Percentiles rank a stretch among this genome's conserved stretches.
phyloP scores from a whole-genome alignment of 2,113 vertebrate species.

The Malurus elegans region DNA sequence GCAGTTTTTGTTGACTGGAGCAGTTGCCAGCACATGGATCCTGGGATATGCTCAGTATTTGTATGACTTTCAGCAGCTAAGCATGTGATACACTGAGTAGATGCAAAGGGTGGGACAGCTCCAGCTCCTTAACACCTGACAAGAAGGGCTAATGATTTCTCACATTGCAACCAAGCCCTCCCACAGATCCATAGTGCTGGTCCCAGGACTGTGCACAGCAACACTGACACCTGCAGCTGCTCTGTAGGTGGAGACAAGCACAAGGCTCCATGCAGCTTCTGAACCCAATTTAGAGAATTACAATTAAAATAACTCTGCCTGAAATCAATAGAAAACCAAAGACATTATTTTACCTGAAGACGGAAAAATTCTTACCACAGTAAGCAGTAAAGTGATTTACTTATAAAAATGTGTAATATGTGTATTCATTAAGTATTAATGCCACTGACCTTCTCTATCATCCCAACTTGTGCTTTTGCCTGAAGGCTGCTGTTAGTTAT shows the following conservation, averaged over 20 bases:
- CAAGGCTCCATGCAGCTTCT: not conserved
- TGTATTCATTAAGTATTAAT: not conserved
- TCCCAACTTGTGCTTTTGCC: not conserved
- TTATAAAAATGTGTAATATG: not conserved
- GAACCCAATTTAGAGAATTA: not conserved
- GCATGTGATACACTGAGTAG: not conserved
- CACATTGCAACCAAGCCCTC: not conserved
- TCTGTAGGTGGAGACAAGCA: not conserved
- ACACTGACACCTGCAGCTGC: not conserved
- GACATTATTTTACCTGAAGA: not conserved
- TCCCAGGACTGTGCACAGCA: constrained; percentile 8
- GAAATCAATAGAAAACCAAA: not conserved
- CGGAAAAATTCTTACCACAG: not conserved
- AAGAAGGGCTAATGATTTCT: constrained; percentile 25
- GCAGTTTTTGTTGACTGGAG: not conserved
- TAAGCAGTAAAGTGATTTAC: not conserved
- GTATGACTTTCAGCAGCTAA: not conserved
- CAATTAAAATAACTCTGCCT: not conserved
- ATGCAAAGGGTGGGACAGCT: not conserved
- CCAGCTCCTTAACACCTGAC: constrained; percentile 19
- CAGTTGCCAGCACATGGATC: not conserved
- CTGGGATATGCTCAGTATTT: not conserved
- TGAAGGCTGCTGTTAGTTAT: not conserved
- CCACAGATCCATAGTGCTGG: not conserved
- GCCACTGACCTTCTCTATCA: not conserved